Evolutionary conservation across 2,113 vertebrate species (phyloP), one percentile per base, ranked within the genome.

Genomic region (Brienomyrus brachyistius): DNA sequence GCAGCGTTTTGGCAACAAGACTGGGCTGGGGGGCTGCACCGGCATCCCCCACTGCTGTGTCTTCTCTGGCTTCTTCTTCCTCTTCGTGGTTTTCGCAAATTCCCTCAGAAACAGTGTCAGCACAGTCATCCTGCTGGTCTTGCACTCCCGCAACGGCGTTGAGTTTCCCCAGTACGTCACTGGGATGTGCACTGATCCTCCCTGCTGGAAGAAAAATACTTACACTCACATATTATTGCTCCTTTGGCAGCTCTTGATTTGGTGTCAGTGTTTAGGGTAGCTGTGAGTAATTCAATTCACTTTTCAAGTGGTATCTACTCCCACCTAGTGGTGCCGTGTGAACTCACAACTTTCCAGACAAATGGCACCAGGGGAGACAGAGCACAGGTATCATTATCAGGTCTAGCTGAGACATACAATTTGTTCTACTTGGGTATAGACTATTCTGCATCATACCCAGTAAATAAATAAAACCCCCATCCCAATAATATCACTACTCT

Each of bases 1-100:
- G 94, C 51, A 96, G 94, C 50, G 95, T 92, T 91, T 96, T 95
- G 90, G 94, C 92, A 0, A 93, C 91, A 35, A 93, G 84, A 90
- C 86, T 94, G 82, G 94, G 93, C 59, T 94, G 94, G 77, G 94
- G 93, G 9, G 94, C 95, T 2, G 94, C 94, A 91, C 91, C 92
- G 88, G 93, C 91, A 66, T 93, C 92, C 93, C 93, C 94, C 88
- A 52, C 6, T 15, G 56, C 11, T 70, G 93, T 5, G 92, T 91
- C 3, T 88, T 90, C 87, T 89, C 52, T 6, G 45, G 77, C 0
- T 88, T 92, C 47, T 45, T 90, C 85, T 45, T 21, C 51, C 52
- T 27, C 92, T 50, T 95, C 94, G 51, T 89, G 91, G 82, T 89
- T 27, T 88, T 95, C 93, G 0, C 3, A 84, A 54, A 90, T 91